Percentiles rank a stretch among this genome's conserved stretches.
phyloP scores from a whole-genome alignment of 64 coral and sea anemone species.

The Pocillopora verrucosa region DNA sequence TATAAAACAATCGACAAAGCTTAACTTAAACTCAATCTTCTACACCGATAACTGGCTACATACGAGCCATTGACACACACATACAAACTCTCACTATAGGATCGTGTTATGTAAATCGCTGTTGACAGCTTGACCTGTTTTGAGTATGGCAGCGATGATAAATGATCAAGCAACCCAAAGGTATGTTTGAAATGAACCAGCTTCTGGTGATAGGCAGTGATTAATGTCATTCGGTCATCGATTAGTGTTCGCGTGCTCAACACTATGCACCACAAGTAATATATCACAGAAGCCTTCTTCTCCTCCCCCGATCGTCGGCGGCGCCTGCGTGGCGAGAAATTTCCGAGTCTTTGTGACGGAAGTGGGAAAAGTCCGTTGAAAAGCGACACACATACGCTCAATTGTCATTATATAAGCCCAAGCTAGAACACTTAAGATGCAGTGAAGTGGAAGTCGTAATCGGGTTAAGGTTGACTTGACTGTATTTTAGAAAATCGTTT shows the following conservation, averaged over 20 bases:
- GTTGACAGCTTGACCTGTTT: conserved; percentile 35
- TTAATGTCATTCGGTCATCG: conserved; percentile 44
- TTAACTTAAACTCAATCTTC: neutral
- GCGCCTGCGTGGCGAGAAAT: conserved; percentile 23
- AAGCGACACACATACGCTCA: conserved; percentile 34
- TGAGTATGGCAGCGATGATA: neutral
- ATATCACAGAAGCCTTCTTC: conserved; percentile 8
- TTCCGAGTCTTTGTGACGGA: conserved; percentile 49
- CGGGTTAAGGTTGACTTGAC: conserved; percentile 31
- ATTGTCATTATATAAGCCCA: conserved; percentile 46
- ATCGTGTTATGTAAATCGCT: conserved; percentile 28
- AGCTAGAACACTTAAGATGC: conserved; percentile 24
- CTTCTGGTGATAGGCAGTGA: neutral
- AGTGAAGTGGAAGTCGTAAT: conserved; percentile 45
- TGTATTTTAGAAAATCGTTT: conserved; percentile 10
- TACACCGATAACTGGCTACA: neutral
- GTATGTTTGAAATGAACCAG: conserved; percentile 34
- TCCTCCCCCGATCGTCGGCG: conserved; percentile 9
- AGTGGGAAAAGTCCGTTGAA: conserved; percentile 50
- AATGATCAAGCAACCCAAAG: conserved; percentile 19
- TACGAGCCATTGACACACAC: neutral
- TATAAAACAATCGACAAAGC: neutral
- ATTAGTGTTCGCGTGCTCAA: conserved; percentile 29
- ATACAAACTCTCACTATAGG: neutral
- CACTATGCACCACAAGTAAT: neutral